Base-by-base conservation (phyloP, 2,797 vertebrate genomes). In the Arctocebus calabarensis region DNA sequence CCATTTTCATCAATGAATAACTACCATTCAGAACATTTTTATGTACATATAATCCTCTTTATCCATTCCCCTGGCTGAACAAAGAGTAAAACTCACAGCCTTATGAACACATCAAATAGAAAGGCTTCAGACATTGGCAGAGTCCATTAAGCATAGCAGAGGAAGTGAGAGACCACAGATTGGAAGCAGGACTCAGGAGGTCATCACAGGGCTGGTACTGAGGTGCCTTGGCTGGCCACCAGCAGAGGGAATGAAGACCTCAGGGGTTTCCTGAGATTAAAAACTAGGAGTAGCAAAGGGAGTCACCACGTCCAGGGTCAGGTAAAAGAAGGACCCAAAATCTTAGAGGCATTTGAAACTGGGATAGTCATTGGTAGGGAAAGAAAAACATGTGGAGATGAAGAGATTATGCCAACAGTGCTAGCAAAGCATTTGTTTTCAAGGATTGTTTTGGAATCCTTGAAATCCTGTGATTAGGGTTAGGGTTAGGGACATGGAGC, bases 131-230 rank as follows among this genome's bases (percentile, higher is more conserved):
- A 19, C n/a, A 9, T 3, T 9, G 71, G 32, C 59, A 25, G 59
- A 52, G 88, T 45, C 64, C 37, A 9, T 59, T 20, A 37, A 13
- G 62, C 12, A 59, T 2, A 22, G 48, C 52, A 27, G 62, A 68
- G 43, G 34, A 34, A 27, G n/a, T 2, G 0, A 3, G 29, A 70
- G 29, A 19, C 27, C 52, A n/a, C 27, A 9, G 7, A 7, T 2
- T 70, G 77, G 52, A 45, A 20, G 29, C 8, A 3, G 17, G 34
- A n/a, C 75, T 79, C 34, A 17, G 59, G 75, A 79, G 8, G 48
- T 8, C 8, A 11, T 12, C 19, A 19, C 27, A 19, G 6, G 5
- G 62, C 48, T 59, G 48, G 20, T 32, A 8, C 27, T 0, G 22
- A 81, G 27, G 22, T 13, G 29, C 25, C 37, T 14, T 12, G 4